Percentiles rank a stretch among this genome's conserved stretches.
phyloP scores from a whole-genome alignment of 2,113 vertebrate genomes.

The Ailurus styani region DNA sequence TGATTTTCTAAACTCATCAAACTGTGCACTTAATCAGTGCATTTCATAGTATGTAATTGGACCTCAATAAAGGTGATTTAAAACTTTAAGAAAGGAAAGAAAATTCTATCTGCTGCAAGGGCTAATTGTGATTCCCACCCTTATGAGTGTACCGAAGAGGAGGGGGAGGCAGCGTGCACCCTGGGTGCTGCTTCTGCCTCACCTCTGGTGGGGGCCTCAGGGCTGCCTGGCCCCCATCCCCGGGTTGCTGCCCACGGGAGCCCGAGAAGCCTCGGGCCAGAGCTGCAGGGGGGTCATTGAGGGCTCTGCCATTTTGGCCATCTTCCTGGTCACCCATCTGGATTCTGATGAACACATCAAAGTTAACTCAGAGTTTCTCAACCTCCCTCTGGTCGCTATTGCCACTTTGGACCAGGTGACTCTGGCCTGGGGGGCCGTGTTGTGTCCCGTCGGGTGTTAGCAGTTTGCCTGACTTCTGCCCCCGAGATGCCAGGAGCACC shows the following conservation, averaged over 20 bases:
- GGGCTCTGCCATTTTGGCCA: not conserved
- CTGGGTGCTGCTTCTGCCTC: too few species aligned
- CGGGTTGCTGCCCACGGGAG: too few species aligned
- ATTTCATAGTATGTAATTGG: not conserved
- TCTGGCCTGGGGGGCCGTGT: not conserved
- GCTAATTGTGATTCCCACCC: not conserved
- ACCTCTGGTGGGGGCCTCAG: accelerated
- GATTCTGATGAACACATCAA: not conserved
- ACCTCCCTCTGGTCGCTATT: not conserved
- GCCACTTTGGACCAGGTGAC: not conserved
- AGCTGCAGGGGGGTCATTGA: not conserved
- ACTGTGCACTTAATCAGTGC: not conserved
- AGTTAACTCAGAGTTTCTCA: not conserved
- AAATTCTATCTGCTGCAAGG: not conserved
- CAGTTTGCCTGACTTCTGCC: not conserved
- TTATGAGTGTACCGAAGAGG: not conserved
- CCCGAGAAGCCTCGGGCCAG: not conserved
- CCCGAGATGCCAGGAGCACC: not conserved
- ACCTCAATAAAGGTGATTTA: not conserved
- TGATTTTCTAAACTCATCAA: not conserved
- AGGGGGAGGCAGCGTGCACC: too few species aligned
- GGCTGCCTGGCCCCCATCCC: not conserved
- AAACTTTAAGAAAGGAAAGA: not conserved
- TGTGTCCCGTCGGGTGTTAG: not conserved
- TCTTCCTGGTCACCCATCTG: not conserved